A percentile compares a stretch with the other conserved stretches of the same genome.
These are phyloP conservation scores for Pyrgilauda ruficollis DNA, from an alignment of 2,113 vertebrate genomes.

Conservation along the genomic window DNA sequence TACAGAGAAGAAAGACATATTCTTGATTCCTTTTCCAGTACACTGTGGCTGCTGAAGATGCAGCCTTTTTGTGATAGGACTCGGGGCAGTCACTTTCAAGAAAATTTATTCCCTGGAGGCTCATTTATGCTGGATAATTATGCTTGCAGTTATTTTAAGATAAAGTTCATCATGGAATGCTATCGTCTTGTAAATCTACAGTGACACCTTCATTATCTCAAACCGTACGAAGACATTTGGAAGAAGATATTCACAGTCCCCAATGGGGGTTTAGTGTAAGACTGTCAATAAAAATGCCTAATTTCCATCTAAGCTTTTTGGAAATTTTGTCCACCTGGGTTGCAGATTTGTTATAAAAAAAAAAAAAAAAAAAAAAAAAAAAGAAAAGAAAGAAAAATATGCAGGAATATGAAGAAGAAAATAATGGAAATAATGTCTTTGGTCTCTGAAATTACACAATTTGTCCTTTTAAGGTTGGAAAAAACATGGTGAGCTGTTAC, in stretches of 20 bases:
- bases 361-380: background rate
- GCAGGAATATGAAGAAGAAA: background rate
- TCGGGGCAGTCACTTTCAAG: background rate
- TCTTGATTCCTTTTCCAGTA: background rate
- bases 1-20: background rate
- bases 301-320: background rate
- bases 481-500: background rate
- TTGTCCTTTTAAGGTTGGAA: background rate
- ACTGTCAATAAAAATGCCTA: background rate
- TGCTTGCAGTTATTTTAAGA: slow-evolving; percentile 36
- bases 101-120: slow-evolving; percentile 13
- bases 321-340: background rate
- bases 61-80: background rate
- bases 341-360: background rate
- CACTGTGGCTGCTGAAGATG: background rate
- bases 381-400: background rate
- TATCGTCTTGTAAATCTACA: slow-evolving; percentile 25
- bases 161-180: slow-evolving; percentile 2
- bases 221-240: background rate
- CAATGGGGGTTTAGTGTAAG: background rate
- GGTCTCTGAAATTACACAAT: background rate
- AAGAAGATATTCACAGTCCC: background rate
- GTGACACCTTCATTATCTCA: slow-evolving; percentile 15
- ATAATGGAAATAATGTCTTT: background rate
- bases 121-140: slow-evolving; percentile 31